phyloP scores from a whole-genome alignment of 92 coral and sea anemone genomes.

The Paragorgia papillata region DNA sequence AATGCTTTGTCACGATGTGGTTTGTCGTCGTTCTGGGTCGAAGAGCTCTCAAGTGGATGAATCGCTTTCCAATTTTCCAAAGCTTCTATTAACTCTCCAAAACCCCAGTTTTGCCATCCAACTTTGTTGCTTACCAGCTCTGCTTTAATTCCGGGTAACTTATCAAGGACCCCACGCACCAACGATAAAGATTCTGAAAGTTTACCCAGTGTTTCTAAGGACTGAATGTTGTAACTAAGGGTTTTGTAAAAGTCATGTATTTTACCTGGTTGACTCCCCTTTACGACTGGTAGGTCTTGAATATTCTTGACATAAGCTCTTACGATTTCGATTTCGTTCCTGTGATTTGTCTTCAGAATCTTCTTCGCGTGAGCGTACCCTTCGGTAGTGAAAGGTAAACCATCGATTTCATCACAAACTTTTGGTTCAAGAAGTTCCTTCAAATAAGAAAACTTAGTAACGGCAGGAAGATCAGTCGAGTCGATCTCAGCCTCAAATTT shows the following conservation, averaged over 20 bases:
- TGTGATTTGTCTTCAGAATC: constrained; percentile 21
- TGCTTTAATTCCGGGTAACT: constrained; percentile 61
- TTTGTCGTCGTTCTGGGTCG: background rate
- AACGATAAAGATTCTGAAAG: constrained; percentile 50
- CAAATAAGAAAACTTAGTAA: constrained; percentile 16
- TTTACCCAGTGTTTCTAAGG: constrained; percentile 9
- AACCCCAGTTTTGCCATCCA: constrained; percentile 63
- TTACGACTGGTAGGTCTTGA: background rate
- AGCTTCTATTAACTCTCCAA: constrained; percentile 50
- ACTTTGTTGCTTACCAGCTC: constrained; percentile 52
- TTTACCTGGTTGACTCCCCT: background rate
- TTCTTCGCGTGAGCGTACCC: constrained; percentile 33
- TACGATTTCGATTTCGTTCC: constrained; percentile 30
- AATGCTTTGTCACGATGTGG: constrained; percentile 42
- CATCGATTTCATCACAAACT: constrained; percentile 1
- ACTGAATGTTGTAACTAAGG: background rate
- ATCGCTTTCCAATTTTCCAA: constrained; percentile 60
- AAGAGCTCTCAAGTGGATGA: constrained; percentile 31
- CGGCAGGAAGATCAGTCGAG: constrained; percentile 1
- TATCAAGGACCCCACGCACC: constrained; percentile 59
- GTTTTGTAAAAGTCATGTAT: constrained; percentile 1
- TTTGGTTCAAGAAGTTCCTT: constrained; percentile 1
- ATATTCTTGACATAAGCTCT: constrained; percentile 6
- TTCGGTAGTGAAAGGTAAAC: constrained; percentile 20
- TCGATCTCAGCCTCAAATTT: constrained; percentile 50